phyloP scores from a whole-genome alignment of 2,888 invertebrate genomes.

The Pterobdella sp. region DNA sequence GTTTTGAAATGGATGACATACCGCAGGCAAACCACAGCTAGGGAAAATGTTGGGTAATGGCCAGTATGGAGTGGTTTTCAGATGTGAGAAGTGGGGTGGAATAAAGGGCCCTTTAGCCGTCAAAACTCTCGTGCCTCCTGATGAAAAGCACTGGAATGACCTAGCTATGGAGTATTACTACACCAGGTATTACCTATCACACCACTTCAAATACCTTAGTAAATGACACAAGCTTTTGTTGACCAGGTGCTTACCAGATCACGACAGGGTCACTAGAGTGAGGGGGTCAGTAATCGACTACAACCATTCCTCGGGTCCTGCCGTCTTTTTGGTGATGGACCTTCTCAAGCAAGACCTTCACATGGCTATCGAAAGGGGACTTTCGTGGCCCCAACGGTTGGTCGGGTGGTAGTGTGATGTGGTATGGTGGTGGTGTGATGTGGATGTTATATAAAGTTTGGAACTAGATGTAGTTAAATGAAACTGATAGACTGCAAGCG shows the following conservation, averaged over 20 bases:
- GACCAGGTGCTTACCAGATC: slow-evolving; percentile 68
- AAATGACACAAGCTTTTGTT: neutral
- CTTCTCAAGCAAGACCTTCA: slow-evolving; percentile 69
- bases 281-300: slow-evolving; percentile 74
- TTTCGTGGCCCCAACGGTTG: slow-evolving; percentile 56
- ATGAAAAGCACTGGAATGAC: slow-evolving; percentile 80
- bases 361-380: slow-evolving; percentile 64
- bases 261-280: slow-evolving; percentile 63
- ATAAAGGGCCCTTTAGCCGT: slow-evolving; percentile 65
- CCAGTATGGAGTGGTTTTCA: slow-evolving; percentile 80
- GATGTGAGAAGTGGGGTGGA: slow-evolving; percentile 68
- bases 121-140: slow-evolving; percentile 78
- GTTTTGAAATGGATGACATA: neutral
- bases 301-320: slow-evolving; percentile 60
- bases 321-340: slow-evolving; percentile 72
- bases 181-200: slow-evolving; percentile 59
- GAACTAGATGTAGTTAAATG: neutral
- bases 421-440: neutral
- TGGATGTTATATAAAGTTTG: neutral
- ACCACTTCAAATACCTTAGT: neutral
- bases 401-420: neutral
- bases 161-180: slow-evolving; percentile 84
- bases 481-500: slow-evolving; percentile 55
- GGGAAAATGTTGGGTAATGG: slow-evolving; percentile 62
- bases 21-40: slow-evolving; percentile 53